phyloP scores from a whole-genome alignment of 2,113 vertebrate species.

The Eira barbara region DNA sequence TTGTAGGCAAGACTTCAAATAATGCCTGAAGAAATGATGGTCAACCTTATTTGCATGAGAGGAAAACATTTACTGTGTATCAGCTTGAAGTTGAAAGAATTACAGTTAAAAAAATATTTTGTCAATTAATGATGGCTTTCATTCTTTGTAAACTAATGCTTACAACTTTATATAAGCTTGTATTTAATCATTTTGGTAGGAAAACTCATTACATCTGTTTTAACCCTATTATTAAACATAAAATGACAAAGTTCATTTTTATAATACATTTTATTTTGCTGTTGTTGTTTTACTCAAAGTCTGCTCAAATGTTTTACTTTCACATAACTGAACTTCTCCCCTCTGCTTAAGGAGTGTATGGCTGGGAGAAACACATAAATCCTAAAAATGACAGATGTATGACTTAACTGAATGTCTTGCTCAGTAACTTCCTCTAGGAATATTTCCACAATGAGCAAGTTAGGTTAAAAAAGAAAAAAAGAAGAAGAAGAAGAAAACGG shows the following conservation, averaged over 20 bases:
- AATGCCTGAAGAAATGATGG: not conserved
- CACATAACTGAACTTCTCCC: not conserved
- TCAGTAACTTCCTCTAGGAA: not conserved
- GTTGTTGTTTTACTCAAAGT: not conserved
- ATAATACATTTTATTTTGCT: not conserved
- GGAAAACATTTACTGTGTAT: not conserved
- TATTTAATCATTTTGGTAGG: constrained; percentile 64
- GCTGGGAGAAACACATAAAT: not conserved
- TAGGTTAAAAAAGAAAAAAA: not conserved
- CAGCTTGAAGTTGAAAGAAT: constrained; percentile 38
- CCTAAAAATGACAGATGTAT: not conserved
- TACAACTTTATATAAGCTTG: constrained; percentile 48
- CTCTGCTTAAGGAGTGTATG: not conserved
- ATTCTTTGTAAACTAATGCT: constrained; percentile 49
- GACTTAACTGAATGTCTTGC: not conserved
- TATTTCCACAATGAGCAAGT: not conserved
- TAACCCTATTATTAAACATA: constrained; percentile 42
- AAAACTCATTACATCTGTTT: constrained; percentile 38
- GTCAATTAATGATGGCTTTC: constrained; percentile 64
- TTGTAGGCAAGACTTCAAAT: not conserved
- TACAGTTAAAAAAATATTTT: constrained; percentile 55
- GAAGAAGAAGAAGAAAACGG: too few species aligned
- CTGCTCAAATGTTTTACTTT: not conserved
- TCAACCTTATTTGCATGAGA: constrained; percentile 23
- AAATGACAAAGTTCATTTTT: constrained; percentile 52